Base-by-base conservation (phyloP, 2,888 invertebrate genomes). In the Machimus atricapillus region DNA sequence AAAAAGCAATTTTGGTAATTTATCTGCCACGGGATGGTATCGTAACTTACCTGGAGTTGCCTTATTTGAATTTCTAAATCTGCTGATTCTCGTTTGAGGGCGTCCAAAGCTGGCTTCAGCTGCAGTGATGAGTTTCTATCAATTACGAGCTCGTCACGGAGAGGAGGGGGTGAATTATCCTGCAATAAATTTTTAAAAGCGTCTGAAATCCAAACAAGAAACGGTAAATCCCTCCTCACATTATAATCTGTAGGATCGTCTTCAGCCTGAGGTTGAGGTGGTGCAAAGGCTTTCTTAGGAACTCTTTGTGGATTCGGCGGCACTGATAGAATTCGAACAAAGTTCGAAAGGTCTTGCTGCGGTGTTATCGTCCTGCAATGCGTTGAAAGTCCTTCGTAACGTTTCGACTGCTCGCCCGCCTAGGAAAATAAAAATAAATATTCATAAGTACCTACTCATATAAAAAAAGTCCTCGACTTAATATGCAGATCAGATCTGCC, bases 41-140 rank as follows among this genome's bases (percentile, higher is more conserved):
- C 43, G 37, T 73, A 73, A 66, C 66, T 77, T 90, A 94, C 95
- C 94, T 95, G 95, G 89, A 97, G 94, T 91, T 97, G 97, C 91
- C 96, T 96, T 90, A 98, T 97, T 93, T 98, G 97, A 88, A 95
- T 93, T 91, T 98, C 97, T 88, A 98, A 94, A 90, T 97, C 97
- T 89, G 95, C 94, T 14, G 97, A 95, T 91, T 98, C 98, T 90
- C 97, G 96, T 91, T 95, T 94, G 83, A 98, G 94, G 86, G 96
- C 95, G 88, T 97, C 97, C 91, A 96, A 94, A 90, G 95, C 95
- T 83, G 96, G 95, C 88, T 95, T 94, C 87, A 97, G 94, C 90
- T 96, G 95, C 86, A 94, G 93, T 90, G 94, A 95, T 86, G 95
- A 95, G 89, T 96, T 94, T 88, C 97, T 94, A 92, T 98, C 96